These are phyloP conservation scores for Oostethus manadensis DNA, from an alignment of 2,113 vertebrate genomes.

Conservation along the genomic window DNA sequence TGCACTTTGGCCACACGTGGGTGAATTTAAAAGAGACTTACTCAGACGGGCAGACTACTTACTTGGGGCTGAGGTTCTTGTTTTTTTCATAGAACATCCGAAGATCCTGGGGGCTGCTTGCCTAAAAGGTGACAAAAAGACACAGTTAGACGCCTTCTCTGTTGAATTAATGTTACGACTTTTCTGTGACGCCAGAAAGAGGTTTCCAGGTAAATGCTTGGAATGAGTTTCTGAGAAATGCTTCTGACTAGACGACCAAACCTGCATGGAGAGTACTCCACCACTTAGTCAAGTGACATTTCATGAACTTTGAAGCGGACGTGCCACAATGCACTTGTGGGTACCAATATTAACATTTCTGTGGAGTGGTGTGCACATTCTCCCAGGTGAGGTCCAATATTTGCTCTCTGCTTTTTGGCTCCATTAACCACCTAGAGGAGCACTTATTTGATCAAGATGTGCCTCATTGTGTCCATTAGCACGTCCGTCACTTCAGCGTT, in stretches of 20 bases:
- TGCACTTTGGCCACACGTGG: no score
- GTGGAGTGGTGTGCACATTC: not conserved
- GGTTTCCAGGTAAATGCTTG: not conserved
- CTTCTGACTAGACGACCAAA: not conserved
- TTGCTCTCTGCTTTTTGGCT: not conserved
- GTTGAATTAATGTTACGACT: not conserved
- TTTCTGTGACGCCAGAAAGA: not conserved
- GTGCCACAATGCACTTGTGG: not conserved
- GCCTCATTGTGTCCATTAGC: no score
- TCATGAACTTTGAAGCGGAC: constrained; percentile 2
- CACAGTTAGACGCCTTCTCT: not conserved
- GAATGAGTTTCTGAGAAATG: not conserved
- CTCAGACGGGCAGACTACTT: constrained; percentile 47
- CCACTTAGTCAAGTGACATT: constrained; percentile 2
- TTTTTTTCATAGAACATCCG: constrained; percentile 97
- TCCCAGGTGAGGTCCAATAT: not conserved
- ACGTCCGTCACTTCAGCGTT: not conserved
- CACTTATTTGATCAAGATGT: no score
- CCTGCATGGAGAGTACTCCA: not conserved
- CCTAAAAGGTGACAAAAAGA: constrained; percentile 64
- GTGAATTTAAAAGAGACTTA: no score
- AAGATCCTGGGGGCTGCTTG: constrained; percentile 96
- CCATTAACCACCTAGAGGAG: no score
- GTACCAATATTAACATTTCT: not conserved
- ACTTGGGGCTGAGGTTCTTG: constrained; percentile 91